phyloP scores from a whole-genome alignment of 2,888 invertebrate genomes.

The Hemistola chrysoprasaria region DNA sequence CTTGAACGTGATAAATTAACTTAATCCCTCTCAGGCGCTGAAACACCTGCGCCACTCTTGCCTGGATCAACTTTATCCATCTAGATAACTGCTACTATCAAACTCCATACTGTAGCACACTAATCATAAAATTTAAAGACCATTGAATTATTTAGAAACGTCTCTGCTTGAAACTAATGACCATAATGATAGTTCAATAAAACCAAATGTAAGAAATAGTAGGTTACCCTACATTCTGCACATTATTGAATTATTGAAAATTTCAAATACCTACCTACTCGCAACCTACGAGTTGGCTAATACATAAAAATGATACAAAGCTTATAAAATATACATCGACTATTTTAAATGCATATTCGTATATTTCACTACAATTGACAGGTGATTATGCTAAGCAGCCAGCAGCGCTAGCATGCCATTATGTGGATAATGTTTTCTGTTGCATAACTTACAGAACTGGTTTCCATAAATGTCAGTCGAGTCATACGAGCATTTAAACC shows the following conservation, averaged over 20 bases:
- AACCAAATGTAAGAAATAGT: too few relatives aligned
- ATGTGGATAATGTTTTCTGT: constrained; percentile 62
- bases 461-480: constrained; percentile 65
- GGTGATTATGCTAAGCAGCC: constrained; percentile 63
- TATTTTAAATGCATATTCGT: constrained; percentile 27
- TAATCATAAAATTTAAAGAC: too few relatives aligned
- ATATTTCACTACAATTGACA: constrained; percentile 52
- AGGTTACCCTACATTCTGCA: too few relatives aligned
- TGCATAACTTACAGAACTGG: constrained; percentile 72
- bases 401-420: constrained; percentile 50
- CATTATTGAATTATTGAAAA: not conserved
- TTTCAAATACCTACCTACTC: too few relatives aligned
- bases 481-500: constrained; percentile 52
- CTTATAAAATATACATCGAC: constrained; percentile 2
- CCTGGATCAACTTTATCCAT: constrained; percentile 26
- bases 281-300: too few relatives aligned
- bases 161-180: too few relatives aligned
- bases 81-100: constrained; percentile 4
- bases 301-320: constrained; percentile 11
- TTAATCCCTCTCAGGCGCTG: constrained; percentile 28
- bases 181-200: too few relatives aligned
- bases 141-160: too few relatives aligned
- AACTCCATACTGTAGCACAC: not conserved
- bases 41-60: constrained; percentile 38
- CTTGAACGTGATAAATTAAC: constrained; percentile 40